Percentiles rank a stretch among this genome's conserved stretches.
These are phyloP conservation scores for Hydrolagus colliei DNA, from an alignment of 2,797 vertebrate species.

Conservation along the genomic window DNA sequence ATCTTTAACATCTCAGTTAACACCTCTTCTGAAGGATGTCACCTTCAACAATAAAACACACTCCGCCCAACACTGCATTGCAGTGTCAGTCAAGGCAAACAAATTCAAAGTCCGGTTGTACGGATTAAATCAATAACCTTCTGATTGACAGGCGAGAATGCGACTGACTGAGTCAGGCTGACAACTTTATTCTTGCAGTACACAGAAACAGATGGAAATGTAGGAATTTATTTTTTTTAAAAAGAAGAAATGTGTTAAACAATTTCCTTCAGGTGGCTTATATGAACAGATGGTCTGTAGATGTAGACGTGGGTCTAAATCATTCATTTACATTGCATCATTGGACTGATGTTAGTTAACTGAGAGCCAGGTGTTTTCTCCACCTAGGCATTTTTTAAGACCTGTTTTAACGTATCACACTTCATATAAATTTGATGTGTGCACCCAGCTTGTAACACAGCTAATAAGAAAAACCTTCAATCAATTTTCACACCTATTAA, in stretches of 20 bases:
- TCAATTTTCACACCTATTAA: not conserved
- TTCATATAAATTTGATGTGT: not conserved
- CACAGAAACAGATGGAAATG: slow-evolving; percentile 2
- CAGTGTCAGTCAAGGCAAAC: not conserved
- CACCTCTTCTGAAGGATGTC: not conserved
- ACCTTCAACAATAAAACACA: not conserved
- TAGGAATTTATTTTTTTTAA: not conserved
- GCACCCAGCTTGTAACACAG: too few relatives aligned
- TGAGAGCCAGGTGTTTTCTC: not conserved
- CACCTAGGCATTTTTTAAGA: not conserved
- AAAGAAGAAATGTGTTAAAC: not conserved
- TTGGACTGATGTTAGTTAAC: not conserved
- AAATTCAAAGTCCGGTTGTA: not conserved
- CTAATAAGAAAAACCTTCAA: not conserved
- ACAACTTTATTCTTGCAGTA: too few relatives aligned
- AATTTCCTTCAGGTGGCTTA: slow-evolving; percentile 5
- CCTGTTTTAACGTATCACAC: not conserved
- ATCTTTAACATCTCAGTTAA: slow-evolving; percentile 8
- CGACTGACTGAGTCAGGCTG: not conserved
- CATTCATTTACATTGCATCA: not conserved
- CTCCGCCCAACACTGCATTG: not conserved
- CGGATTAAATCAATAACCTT: not conserved
- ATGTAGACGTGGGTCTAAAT: not conserved
- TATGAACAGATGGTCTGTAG: slow-evolving; percentile 18
- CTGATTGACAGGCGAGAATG: too few relatives aligned